Percentiles rank a stretch among this genome's conserved stretches.
Conservation (phyloP, 2,888 invertebrate genomes). For the Brassicogethes aeneus region DNA sequence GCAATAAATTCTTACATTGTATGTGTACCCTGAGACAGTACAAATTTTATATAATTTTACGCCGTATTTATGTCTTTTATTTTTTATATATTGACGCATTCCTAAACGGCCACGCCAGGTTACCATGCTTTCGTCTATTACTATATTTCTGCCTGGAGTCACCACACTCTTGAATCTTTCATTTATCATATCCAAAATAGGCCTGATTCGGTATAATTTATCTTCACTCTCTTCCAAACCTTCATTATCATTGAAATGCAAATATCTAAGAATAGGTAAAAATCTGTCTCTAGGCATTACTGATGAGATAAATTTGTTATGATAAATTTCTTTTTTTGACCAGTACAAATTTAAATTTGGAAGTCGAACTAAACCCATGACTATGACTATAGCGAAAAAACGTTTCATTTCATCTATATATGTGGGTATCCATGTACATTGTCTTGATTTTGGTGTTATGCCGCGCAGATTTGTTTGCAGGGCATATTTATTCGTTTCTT, state of each 20-base stretch:
- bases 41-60: constrained; percentile 2
- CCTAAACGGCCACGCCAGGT: constrained; percentile 6
- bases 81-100: constrained; percentile 8
- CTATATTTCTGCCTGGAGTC: neutral
- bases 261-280: neutral
- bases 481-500: neutral
- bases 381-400: neutral
- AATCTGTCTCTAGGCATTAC: neutral
- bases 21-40: neutral
- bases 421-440: neutral
- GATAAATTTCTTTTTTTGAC: neutral
- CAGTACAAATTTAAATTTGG: neutral
- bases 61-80: constrained; percentile 7
- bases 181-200: neutral
- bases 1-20: neutral
- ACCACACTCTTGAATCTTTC: neutral
- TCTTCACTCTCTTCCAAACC: neutral
- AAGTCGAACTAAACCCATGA: neutral
- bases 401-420: neutral
- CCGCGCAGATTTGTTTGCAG: neutral
- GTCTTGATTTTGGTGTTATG: neutral
- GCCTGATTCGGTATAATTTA: neutral
- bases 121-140: constrained; percentile 7
- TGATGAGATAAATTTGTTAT: neutral
- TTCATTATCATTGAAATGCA: neutral